phyloP scores from a whole-genome alignment of 2,113 vertebrate species.

The Climacteris rufus region DNA sequence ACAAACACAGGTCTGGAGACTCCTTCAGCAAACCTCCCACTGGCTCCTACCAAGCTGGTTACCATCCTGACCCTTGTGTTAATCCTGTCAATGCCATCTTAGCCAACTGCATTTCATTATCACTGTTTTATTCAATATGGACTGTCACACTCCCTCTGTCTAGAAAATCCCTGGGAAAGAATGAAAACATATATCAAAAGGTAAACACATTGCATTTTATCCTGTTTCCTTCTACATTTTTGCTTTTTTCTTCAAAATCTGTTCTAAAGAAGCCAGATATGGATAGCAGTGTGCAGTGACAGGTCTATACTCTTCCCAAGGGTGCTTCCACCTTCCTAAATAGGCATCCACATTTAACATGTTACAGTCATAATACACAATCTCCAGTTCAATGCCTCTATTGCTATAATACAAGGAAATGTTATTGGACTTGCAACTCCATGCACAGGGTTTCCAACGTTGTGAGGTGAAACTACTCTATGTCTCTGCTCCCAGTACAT shows the following conservation, averaged over 20 bases:
- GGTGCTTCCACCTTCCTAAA: background rate
- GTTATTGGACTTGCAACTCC: background rate
- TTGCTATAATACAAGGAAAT: background rate
- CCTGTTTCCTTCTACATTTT: background rate
- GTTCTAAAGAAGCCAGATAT: background rate
- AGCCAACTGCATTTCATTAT: background rate
- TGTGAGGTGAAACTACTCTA: background rate
- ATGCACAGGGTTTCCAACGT: background rate
- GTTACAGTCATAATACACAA: background rate
- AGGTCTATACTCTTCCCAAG: background rate
- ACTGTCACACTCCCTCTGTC: background rate
- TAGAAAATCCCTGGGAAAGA: background rate
- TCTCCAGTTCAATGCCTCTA: background rate
- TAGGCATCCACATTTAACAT: background rate
- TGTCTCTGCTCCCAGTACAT: background rate
- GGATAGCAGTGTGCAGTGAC: fast-evolving
- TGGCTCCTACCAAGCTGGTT: background rate
- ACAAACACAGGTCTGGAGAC: background rate
- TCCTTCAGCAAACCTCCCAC: background rate
- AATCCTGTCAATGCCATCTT: background rate
- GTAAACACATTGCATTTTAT: background rate
- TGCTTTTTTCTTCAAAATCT: background rate
- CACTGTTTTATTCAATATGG: background rate
- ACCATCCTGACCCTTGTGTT: background rate
- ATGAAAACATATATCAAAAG: background rate